Evolutionary conservation across 2,113 vertebrate genomes (phyloP), one percentile per base, ranked within the genome.

Genomic region (Heterotilapia buettikoferi): DNA sequence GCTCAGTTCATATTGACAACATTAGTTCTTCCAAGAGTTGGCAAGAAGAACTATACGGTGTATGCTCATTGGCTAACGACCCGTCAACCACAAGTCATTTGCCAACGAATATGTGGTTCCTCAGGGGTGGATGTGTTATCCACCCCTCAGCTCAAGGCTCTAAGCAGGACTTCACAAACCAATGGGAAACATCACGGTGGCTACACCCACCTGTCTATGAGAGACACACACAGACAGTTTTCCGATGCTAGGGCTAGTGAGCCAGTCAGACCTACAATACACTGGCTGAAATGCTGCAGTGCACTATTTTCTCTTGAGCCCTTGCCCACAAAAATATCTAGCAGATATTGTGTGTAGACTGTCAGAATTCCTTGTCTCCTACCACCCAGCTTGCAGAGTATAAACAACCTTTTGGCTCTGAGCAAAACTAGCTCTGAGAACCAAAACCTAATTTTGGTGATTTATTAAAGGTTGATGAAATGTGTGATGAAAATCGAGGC

Each of bases 341-440:
- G 21, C 52, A 86, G 84, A 93, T 85, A 85, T 86, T 84, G 47
- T 47, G 52, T 40, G 80, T 81, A 78, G 79, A 78, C 81, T 73
- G 53, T 66, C 45, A 76, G 50, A 83, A 73, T 33, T 85, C 63
- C 56, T 66, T 12, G 9, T 82, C 33, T 86, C 36, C 80, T 83
- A 90, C 38, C 53, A 82, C 16, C 29, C 9, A 59, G 79, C 85
- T 38, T 7, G 19, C 57, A 63, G 43, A 12, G 45, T 29, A 82
- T 33, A 84, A 90, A 92, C 84, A 59, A 85, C 54, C 45, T 57
- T 21, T 80, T 88, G 80, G 47, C 78, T 52, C 73, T 19, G 40
- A 88, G 68, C 71, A 66, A 87, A 88, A 80, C 68, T 47, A 36
- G 81, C 40, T 54, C 79, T 79, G 79, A 84, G 38, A 87, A 80